Evolutionary conservation across 2,797 vertebrate species (phyloP).

Genomic region (Artibeus jamaicensis): DNA sequence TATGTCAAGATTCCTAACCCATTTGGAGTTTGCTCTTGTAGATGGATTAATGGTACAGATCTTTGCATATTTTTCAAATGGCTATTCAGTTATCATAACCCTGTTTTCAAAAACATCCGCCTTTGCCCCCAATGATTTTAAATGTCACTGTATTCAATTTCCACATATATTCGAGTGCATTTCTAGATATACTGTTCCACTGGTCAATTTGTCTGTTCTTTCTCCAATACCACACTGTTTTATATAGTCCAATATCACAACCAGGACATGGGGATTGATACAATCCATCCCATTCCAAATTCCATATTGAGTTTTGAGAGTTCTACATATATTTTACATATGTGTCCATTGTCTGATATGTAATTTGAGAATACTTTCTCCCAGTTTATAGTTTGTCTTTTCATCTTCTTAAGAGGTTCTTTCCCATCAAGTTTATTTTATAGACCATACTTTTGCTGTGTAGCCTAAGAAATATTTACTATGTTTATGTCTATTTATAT

Average conservation of each 20-base stretch:
- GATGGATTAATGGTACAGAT: neutral
- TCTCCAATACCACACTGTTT: neutral
- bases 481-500: neutral
- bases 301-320: neutral
- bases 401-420: neutral
- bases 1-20: neutral
- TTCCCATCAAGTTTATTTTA: neutral
- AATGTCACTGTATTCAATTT: neutral
- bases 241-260: neutral
- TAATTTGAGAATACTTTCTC: neutral
- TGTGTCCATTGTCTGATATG: neutral
- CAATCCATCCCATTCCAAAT: neutral
- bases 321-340: neutral
- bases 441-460: neutral
- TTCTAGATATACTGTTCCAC: neutral
- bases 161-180: neutral
- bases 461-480: neutral
- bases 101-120: neutral
- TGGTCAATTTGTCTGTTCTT: neutral
- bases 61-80: neutral
- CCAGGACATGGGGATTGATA: neutral
- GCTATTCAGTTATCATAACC: neutral
- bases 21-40: neutral
- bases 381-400: neutral
- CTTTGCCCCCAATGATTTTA: neutral